Base-by-base conservation (phyloP, 2,113 vertebrate species). In the Phoenicopterus ruber region DNA sequence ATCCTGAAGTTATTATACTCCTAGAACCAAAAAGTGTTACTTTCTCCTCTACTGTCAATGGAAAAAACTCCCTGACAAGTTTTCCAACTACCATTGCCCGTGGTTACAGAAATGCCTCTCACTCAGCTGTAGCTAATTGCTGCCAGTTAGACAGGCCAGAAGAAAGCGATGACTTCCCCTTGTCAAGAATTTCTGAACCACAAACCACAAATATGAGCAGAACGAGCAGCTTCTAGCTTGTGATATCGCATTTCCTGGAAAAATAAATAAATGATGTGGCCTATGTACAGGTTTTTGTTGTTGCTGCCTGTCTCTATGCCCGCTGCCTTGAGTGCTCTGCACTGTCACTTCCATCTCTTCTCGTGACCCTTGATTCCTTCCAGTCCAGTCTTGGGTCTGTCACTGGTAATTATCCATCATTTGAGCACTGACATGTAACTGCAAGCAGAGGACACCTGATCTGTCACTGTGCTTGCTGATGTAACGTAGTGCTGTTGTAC, bases 321-420 rank as follows among this genome's bases (percentile, higher is more conserved):
- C 0, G 13, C 47, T 62, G 80, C 46, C 62, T 85, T 59, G 50
- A 85, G 42, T 73, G 76, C 25, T 69, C 66, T 77, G 21, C 29
- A 11, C 57, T 95, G 89, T 74, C 89, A 88, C 50, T 88, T 87
- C 78, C 67, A 66, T 72, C 52, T 66, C 66, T 58, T 93, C 59
- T 63, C 29, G 55, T 3, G 1, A 63, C 46, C 66, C 62, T 63
- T 90, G 62, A 80, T 82, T 70, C 58, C 18, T 82, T 32, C 54
- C 38, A 3, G 57, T 58, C n/a, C 46, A 77, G 24, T 49, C 58
- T 62, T 66, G 46, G 58, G 40, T 50, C 82, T 96, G 84, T 95
- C 95, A 86, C 42, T 86, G 58, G 34, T 80, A 94, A 96, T 97
- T 94, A 88, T 76, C 49, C 46, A 58, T 90, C 54, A 50, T 94